Conservation (phyloP, 23 tunicate genomes). For the Oikopleura vanhoeffeni region DNA sequence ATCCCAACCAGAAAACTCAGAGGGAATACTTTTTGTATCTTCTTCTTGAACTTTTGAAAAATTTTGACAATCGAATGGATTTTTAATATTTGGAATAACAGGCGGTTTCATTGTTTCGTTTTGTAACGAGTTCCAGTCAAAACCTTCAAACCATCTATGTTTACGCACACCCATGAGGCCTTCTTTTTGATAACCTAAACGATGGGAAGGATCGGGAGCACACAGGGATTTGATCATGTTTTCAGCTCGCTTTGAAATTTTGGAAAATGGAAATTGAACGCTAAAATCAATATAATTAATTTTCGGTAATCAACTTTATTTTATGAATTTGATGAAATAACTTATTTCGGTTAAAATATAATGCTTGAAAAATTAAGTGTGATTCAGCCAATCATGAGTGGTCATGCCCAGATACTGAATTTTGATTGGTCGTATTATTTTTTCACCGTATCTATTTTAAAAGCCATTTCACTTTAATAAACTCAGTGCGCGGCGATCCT, state of each 20-base stretch:
- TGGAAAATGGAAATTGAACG: background rate
- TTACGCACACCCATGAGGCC: background rate
- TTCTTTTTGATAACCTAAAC: background rate
- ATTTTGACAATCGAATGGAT: background rate
- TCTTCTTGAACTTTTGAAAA: background rate
- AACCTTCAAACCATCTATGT: constrained; percentile 1
- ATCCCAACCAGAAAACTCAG: constrained; percentile 1
- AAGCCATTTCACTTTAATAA: no score
- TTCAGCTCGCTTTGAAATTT: background rate
- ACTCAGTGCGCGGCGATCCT: no score
- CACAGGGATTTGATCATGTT: constrained; percentile 1
- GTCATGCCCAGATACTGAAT: no score
- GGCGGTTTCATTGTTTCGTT: constrained; percentile 2
- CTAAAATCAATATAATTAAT: background rate
- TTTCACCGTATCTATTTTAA: no score
- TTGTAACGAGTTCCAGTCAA: constrained; percentile 11
- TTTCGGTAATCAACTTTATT: no score
- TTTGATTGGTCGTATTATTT: no score
- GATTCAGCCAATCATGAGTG: no score
- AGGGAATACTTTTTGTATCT: background rate
- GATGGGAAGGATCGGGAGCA: background rate
- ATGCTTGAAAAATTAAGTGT: no score
- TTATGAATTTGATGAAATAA: no score
- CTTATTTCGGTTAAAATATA: no score
- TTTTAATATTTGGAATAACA: background rate